Evolutionary conservation across 2,888 invertebrate species (phyloP), one percentile per base, ranked within the genome.

Genomic region (Kuschelorhynchus macadamiae): DNA sequence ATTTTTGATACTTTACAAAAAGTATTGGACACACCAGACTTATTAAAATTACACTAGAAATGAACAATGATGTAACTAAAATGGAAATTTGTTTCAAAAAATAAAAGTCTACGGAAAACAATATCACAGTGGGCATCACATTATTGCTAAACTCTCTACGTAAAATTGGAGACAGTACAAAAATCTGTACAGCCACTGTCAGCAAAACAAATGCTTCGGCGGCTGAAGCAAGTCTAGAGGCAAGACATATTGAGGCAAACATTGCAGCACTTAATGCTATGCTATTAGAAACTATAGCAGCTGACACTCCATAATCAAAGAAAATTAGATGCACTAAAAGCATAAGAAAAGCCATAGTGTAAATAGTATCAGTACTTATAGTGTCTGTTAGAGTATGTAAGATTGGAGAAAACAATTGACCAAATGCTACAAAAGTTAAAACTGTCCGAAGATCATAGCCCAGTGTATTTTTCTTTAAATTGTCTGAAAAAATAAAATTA

Each of bases 331-430:
- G 97, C 0, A 94, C 84, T 0, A 94, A 79, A 86, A 98, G 90
- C 90, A 97, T 94, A 11, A 94, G 86, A 16, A 93, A 91, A 0
- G 97, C 90, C 88, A 93, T 95, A 0, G 96, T 95, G 79, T 96
- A 97, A 79, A 99, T 97, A 0, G 98, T 97, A 80, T 99, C 98
- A 0, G 98, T 98, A 79, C 97, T 97, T 1, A 99, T 94, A 0
- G 97, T 96, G 80, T 96, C 95, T 0, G 99, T 98, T 52, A 99
- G 86, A 0, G 97, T 98, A 81, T 97, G 95, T 30, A 97, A 84
- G 14, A 98, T 89, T 0, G 98, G 98, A 0, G 97, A 96, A 66
- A 97, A 86, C 57, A 96, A 87, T 78, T 94, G 96, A 0, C 96
- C 96, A 79, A 97, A 92, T 0, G 92, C 89, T 1, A 96, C 81